A percentile compares a stretch with the other conserved stretches of the same genome.
Evolutionary conservation across 2,888 invertebrate species (phyloP).

Genomic region (Thalpophila matura): DNA sequence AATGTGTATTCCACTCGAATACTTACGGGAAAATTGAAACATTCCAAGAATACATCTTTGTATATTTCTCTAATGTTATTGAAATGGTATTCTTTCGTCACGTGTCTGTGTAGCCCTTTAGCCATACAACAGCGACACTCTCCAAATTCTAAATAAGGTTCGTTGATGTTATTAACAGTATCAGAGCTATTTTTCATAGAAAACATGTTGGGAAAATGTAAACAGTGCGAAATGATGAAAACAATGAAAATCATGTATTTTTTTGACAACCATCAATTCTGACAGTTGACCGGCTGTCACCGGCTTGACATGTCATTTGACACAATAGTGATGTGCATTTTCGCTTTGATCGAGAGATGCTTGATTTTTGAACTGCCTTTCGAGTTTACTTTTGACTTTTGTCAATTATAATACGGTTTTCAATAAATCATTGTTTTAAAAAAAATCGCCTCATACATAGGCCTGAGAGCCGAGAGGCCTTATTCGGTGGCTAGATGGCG

Average conservation of each 20-base stretch:
- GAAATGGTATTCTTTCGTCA: slow-evolving; percentile 72
- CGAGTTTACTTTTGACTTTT: no score
- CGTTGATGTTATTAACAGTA: slow-evolving; percentile 46
- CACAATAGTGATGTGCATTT: slow-evolving; percentile 16
- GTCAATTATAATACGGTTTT: no score
- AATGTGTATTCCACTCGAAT: neutral
- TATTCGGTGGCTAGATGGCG: no score
- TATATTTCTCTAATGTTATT: slow-evolving; percentile 75
- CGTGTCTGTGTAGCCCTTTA: slow-evolving; percentile 73
- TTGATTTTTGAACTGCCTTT: no score
- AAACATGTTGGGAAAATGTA: slow-evolving; percentile 18
- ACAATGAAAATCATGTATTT: slow-evolving; percentile 17
- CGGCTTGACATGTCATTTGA: neutral
- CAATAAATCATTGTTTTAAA: no score
- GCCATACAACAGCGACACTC: slow-evolving; percentile 77
- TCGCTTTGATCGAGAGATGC: neutral
- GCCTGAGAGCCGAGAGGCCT: no score
- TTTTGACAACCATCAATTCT: neutral
- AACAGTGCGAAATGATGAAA: slow-evolving; percentile 23
- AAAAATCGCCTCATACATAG: no score
- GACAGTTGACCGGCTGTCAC: neutral
- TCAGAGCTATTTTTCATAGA: slow-evolving; percentile 1
- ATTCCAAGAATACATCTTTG: slow-evolving; percentile 75
- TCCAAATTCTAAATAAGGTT: slow-evolving; percentile 62
- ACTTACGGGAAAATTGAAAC: slow-evolving; percentile 82